phyloP scores from a whole-genome alignment of 2,888 invertebrate species.

The Cosmia trapezina region DNA sequence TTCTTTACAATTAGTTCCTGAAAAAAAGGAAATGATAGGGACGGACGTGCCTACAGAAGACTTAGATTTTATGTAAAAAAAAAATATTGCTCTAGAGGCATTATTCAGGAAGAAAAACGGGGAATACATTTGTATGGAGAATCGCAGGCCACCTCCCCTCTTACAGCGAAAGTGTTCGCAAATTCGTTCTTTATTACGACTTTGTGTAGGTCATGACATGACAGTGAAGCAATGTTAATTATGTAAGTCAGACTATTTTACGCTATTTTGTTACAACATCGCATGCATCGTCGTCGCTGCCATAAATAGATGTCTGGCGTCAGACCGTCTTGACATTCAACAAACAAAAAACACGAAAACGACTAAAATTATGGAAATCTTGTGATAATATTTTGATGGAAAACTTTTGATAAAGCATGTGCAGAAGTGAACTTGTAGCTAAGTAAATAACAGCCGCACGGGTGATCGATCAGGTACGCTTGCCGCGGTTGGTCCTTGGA shows the following conservation, averaged over 20 bases:
- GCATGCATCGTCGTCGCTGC: slow-evolving; percentile 4
- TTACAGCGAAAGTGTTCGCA: slow-evolving; percentile 12
- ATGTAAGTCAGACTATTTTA: slow-evolving; percentile 26
- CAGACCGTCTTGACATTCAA: slow-evolving; percentile 42
- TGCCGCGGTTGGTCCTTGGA: too few relatives aligned
- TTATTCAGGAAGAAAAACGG: too few relatives aligned
- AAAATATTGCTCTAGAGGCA: too few relatives aligned
- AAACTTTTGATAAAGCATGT: background rate
- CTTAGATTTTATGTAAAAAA: too few relatives aligned
- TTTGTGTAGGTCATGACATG: slow-evolving; percentile 29
- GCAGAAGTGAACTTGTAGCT: too few relatives aligned
- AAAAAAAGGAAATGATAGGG: too few relatives aligned
- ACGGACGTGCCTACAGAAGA: too few relatives aligned
- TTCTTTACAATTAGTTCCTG: too few relatives aligned
- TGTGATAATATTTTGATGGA: background rate
- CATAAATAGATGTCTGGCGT: slow-evolving; percentile 46
- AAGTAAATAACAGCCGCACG: too few relatives aligned
- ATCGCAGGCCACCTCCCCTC: too few relatives aligned
- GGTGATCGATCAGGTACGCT: too few relatives aligned
- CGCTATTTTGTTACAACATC: slow-evolving; percentile 40
- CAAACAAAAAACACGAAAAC: slow-evolving; percentile 3
- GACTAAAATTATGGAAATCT: slow-evolving; percentile 9
- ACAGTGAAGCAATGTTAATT: slow-evolving; percentile 28
- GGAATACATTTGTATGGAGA: too few relatives aligned
- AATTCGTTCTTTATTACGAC: slow-evolving; percentile 25